Conservation (phyloP, 2,113 vertebrate species). For the Hylia prasina region DNA sequence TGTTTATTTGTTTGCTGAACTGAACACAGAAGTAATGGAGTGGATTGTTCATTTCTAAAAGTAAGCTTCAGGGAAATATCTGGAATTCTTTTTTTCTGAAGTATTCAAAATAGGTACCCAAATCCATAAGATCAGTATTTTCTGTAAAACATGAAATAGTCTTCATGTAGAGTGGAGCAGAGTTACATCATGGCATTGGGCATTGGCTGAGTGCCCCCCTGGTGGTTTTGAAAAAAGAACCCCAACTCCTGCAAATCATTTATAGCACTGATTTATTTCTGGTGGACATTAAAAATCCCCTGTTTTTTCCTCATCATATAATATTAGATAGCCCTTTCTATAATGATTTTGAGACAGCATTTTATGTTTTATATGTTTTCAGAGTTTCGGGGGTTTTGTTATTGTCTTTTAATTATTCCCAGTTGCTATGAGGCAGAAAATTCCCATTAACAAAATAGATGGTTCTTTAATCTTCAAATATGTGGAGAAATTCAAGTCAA, state of each 20-base stretch:
- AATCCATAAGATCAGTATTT: not conserved
- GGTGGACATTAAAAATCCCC: not conserved
- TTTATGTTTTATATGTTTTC: not conserved
- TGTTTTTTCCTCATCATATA: not conserved
- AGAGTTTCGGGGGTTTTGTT: not conserved
- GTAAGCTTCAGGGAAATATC: not conserved
- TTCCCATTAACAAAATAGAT: not conserved
- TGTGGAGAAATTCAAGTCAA: slow-evolving; percentile 13
- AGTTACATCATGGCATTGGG: not conserved
- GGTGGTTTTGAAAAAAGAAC: not conserved
- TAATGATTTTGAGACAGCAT: not conserved
- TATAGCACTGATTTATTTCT: not conserved
- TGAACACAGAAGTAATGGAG: not conserved
- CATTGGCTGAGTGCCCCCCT: not conserved
- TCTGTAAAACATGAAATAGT: not conserved
- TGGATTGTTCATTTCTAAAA: not conserved
- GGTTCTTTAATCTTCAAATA: not conserved
- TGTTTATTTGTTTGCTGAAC: not conserved
- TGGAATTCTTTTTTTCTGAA: not conserved
- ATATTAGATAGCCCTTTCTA: not conserved
- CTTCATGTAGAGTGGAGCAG: not conserved
- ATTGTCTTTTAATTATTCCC: not conserved
- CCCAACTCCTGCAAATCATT: not conserved
- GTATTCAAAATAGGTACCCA: not conserved
- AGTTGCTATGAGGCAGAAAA: not conserved